These are phyloP conservation scores for Sebastes minor DNA, from an alignment of 2,797 vertebrate species.

Conservation along the genomic window DNA sequence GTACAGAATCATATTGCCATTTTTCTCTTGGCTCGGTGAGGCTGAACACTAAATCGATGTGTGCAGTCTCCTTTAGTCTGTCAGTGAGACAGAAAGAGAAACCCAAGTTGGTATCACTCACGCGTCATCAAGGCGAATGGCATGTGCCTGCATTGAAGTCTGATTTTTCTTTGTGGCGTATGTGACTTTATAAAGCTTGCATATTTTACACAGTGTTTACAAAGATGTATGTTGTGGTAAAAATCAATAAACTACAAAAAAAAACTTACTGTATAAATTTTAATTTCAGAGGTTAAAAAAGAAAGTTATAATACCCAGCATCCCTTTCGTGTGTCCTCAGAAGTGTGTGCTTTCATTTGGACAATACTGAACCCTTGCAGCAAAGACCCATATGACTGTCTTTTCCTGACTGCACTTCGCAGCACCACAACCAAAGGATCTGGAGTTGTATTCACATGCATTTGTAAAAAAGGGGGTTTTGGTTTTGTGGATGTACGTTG, in stretches of 20 bases:
- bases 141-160: conserved; percentile 82
- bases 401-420: conserved; percentile 72
- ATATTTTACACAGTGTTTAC: conserved; percentile 85
- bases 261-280: conserved; percentile 75
- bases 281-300: conserved; percentile 67
- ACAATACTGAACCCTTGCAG: conserved; percentile 51
- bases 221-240: conserved; percentile 80
- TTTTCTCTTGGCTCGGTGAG: conserved; percentile 36
- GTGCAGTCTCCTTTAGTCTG: conserved; percentile 8
- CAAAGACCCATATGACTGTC: conserved; percentile 63
- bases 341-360: conserved; percentile 73
- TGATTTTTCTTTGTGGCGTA: conserved; percentile 77
- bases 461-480: conserved; percentile 12
- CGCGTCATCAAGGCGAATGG: conserved; percentile 72
- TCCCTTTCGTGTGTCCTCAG: conserved; percentile 73
- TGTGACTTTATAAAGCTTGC: conserved; percentile 83
- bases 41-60: conserved; percentile 15
- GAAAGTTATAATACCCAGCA: conserved; percentile 50
- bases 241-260: conserved; percentile 75
- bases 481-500: conserved; percentile 61
- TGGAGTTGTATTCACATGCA: conserved; percentile 59
- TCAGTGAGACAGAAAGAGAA: conserved; percentile 28
- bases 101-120: conserved; percentile 49
- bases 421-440: conserved; percentile 82
- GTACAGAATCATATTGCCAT: conserved; percentile 42